phyloP scores from a whole-genome alignment of 2,797 vertebrate species.

The Botia kubotai region DNA sequence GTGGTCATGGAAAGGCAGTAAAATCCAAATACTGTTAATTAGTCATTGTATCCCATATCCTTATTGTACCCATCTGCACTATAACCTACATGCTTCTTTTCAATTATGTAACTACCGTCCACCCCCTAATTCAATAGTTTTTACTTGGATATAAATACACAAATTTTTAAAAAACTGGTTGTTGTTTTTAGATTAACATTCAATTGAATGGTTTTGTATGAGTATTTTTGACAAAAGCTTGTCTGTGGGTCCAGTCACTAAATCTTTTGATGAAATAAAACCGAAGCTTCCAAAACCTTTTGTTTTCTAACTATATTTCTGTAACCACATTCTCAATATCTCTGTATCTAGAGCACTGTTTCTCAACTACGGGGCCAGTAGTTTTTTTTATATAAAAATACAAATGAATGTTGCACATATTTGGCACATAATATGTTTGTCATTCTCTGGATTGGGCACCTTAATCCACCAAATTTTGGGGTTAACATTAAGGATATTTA shows the following conservation, averaged over 20 bases:
- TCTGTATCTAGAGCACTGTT: background rate
- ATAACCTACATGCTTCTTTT: background rate
- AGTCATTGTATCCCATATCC: background rate
- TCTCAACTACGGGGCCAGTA: too few relatives aligned
- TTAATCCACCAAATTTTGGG: too few relatives aligned
- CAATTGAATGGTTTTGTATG: background rate
- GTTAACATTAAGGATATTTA: too few relatives aligned
- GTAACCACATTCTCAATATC: background rate
- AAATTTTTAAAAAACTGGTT: background rate
- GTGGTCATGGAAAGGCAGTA: background rate
- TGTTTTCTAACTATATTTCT: background rate
- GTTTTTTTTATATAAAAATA: too few relatives aligned
- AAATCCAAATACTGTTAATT: background rate
- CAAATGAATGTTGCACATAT: too few relatives aligned
- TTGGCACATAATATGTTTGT: too few relatives aligned
- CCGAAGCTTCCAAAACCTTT: too few relatives aligned
- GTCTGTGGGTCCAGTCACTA: slow-evolving; percentile 10
- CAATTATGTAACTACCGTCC: background rate
- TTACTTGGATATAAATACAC: background rate
- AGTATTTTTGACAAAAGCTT: slow-evolving; percentile 19
- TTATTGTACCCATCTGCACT: background rate
- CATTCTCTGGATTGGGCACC: too few relatives aligned
- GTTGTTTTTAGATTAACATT: background rate
- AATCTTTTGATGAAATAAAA: too few relatives aligned
- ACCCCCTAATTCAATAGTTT: background rate